Base-by-base conservation (phyloP, 2,113 vertebrate species). In the Neopipo cinnamomea region DNA sequence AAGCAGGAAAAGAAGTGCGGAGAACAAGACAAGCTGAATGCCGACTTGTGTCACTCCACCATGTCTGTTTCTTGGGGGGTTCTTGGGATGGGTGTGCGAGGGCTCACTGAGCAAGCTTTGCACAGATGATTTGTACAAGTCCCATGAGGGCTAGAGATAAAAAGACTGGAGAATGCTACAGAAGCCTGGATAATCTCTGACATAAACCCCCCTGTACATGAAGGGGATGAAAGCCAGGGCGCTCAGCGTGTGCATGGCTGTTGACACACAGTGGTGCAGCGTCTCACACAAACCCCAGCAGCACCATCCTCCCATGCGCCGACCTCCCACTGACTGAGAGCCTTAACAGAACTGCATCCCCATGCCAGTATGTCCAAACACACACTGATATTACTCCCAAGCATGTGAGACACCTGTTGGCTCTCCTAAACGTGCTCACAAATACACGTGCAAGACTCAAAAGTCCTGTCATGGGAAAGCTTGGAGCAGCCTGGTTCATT, bases 331-430 rank as follows among this genome's bases (percentile, higher is more conserved):
- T 6, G 46, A 46, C 74, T 3, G 0, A 6, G 5, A 59, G 35
- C 30, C 58, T 39, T 35, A 35, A 44, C 25, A 20, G 42, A 65
- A 16, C 37, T 1, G 1, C 80, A 52, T 39, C 47, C 47, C 42
- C 0, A 0, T 13, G 89, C 56, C 2, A 1, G 1, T 18, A 12
- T 1, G 0, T 41, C 62, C 79, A 49, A 65, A 49, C 18, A 6
- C 53, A 27, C 13, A 16, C 35, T 0, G 0, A 6, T 15, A 2
- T 56, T 50, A 3, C 58, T 70, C 37, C 42, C 39, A 53, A 56
- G 66, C 23, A 7, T 0, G 0, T 12, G 19, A 35, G 75, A 80
- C 55, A 73, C 47, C 77, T 47, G 42, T 82, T 62, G 91, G 66
- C 5, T 85, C 42, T 68, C 61, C 31, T 33, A 42, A 72, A 75